Conservation (phyloP, 2,888 invertebrate genomes). For the Tuta absoluta region DNA sequence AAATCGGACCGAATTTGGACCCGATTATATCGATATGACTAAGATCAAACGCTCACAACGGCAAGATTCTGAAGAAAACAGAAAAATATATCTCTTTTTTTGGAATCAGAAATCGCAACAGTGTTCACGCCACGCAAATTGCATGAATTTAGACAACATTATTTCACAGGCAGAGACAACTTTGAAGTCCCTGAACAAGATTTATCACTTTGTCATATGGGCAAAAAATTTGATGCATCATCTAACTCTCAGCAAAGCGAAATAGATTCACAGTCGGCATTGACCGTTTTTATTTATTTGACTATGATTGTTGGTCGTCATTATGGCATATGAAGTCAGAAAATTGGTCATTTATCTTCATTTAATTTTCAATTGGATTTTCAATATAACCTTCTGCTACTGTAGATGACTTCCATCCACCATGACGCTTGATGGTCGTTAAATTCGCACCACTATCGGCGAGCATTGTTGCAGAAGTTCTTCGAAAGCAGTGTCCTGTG, state of each 20-base stretch:
- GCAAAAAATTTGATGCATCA: constrained; percentile 19
- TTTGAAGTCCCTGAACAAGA: constrained; percentile 20
- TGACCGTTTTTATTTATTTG: too few relatives aligned
- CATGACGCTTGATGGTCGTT: too few relatives aligned
- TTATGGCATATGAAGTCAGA: too few relatives aligned
- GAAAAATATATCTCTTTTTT: constrained; percentile 16
- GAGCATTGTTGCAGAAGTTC: too few relatives aligned
- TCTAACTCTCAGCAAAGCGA: constrained; percentile 18
- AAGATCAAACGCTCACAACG: constrained; percentile 20
- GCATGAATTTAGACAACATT: constrained; percentile 18
- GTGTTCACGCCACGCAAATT: constrained; percentile 21
- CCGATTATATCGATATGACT: constrained; percentile 3
- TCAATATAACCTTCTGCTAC: too few relatives aligned
- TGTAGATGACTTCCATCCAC: too few relatives aligned
- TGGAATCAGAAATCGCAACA: constrained; percentile 22
- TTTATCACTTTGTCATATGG: constrained; percentile 19
- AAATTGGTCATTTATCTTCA: too few relatives aligned
- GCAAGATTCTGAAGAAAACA: constrained; percentile 18
- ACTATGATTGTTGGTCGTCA: too few relatives aligned
- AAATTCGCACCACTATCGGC: too few relatives aligned
- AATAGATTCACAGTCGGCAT: constrained; percentile 15
- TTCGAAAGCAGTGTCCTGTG: too few relatives aligned
- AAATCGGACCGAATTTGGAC: too few relatives aligned
- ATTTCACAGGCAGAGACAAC: constrained; percentile 20
- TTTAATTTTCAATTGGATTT: too few relatives aligned